Evolutionary conservation across 2,797 vertebrate genomes (phyloP).

Genomic region (Hyperoplus lanceolatus): DNA sequence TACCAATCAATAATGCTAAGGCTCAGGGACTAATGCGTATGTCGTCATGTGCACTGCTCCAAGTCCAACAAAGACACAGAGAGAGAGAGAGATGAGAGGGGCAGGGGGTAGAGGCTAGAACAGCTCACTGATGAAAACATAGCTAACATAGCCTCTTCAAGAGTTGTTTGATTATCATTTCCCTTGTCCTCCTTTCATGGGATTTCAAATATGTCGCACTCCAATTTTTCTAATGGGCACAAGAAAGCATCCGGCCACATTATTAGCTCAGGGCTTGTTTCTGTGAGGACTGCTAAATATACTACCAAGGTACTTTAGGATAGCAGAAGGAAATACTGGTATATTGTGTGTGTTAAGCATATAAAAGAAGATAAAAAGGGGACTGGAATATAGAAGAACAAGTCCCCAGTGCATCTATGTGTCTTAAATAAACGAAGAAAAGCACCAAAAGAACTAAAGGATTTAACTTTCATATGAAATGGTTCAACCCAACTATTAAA

Average conservation of each 20-base stretch:
- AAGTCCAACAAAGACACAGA: slow-evolving; percentile 7
- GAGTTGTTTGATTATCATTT: background rate
- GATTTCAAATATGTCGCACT: background rate
- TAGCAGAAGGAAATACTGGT: background rate
- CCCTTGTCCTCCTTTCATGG: background rate
- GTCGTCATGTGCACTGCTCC: slow-evolving; percentile 19
- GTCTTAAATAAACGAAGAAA: background rate
- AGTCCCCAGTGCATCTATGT: background rate
- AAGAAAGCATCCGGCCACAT: background rate
- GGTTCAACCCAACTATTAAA: background rate
- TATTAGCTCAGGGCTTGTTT: background rate
- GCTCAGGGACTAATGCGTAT: slow-evolving; percentile 38
- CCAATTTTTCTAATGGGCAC: slow-evolving; percentile 12
- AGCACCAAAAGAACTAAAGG: too few relatives aligned
- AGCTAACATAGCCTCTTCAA: slow-evolving; percentile 7
- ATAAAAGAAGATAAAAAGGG: too few relatives aligned
- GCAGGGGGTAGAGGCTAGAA: background rate
- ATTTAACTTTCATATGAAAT: background rate
- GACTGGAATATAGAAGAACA: background rate
- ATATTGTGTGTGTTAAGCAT: background rate
- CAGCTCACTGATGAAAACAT: slow-evolving; percentile 3
- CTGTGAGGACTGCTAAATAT: slow-evolving; percentile 3
- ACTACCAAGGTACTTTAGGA: background rate
- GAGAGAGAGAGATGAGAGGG: slow-evolving; percentile 18
- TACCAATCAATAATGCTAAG: slow-evolving; percentile 49